Base-by-base conservation (phyloP, 2,113 vertebrate genomes). In the Otus sunia region DNA sequence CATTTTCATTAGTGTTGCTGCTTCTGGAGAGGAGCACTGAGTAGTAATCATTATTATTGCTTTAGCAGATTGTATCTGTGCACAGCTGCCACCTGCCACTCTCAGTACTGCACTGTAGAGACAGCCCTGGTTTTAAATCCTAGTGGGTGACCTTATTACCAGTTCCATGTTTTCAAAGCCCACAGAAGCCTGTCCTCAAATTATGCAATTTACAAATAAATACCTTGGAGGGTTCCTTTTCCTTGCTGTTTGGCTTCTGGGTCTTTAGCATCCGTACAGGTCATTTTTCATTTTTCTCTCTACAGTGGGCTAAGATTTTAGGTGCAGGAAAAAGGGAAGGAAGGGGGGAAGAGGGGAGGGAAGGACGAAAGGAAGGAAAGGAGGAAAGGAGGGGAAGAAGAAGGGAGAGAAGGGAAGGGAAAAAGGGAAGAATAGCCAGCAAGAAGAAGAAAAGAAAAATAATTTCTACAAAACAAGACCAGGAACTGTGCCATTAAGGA, bases 21-120 rank as follows among this genome's bases (percentile, higher is more conserved):
- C 60, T 96, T 95, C 92, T 92, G 64, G 55, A 88, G 64, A 71
- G 55, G 71, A 86, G 36, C 7, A 0, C 58, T 0, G 14, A 88
- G 63, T 19, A 90, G 39, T 88, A 47, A 95, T 96, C 67, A 90
- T 80, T 80, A 92, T 86, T 90, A 94, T 59, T 94, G 75, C 79
- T 78, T 93, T 84, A 96, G 52, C 76, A 92, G 82, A 92, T 83
- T 92, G 47, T 74, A 50, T 86, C 86, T 90, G 68, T 84, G 59
- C n/a, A 22, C 4, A 4, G 55, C 86, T 92, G 82, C 90, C 79
- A 86, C 88, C 95, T 95, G 82, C 75, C 86, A 67, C 68, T 94
- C 50, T 84, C 62, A 55, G 9, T 37, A 30, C 59, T 41, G 47
- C 1, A 2, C 88, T 77, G 23, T 66, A 58, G 67, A 94, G 73